Evolutionary conservation across 2,113 vertebrate species (phyloP).

Genomic region (Antigone vipio): DNA sequence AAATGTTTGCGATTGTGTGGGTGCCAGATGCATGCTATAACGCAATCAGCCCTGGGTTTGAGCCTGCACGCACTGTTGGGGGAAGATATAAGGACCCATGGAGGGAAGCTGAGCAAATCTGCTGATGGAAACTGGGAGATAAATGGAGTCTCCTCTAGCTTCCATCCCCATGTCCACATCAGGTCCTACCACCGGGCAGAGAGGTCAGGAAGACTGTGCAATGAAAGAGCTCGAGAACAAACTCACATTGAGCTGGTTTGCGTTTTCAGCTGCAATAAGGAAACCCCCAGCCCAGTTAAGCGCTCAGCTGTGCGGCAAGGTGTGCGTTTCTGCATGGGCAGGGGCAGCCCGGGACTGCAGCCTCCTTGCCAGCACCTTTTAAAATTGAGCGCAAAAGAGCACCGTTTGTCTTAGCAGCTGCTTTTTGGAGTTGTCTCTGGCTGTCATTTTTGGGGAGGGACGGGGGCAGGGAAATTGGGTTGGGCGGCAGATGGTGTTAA

Average conservation of each 20-base stretch:
- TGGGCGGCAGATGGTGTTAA: conserved; percentile 63
- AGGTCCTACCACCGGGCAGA: not conserved
- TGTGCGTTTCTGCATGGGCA: fast-evolving
- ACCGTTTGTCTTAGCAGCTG: not conserved
- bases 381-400: not conserved
- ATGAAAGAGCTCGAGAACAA: not conserved
- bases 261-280: not conserved
- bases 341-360: not conserved
- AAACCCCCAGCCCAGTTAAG: fast-evolving
- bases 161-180: not conserved
- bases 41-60: not conserved
- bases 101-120: not conserved
- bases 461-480: conserved; percentile 42
- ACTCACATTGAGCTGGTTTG: not conserved
- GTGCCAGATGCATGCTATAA: not conserved
- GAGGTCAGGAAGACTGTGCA: not conserved
- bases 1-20: not conserved
- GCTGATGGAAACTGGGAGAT: not conserved
- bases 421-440: conserved; percentile 41
- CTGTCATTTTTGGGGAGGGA: conserved; percentile 55
- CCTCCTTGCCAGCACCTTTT: not conserved
- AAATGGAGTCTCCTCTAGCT: not conserved
- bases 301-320: not conserved
- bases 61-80: not conserved
- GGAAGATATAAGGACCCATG: not conserved